These are phyloP conservation scores for Hemiprocne comata DNA, from an alignment of 2,113 vertebrate species.

Conservation along the genomic window DNA sequence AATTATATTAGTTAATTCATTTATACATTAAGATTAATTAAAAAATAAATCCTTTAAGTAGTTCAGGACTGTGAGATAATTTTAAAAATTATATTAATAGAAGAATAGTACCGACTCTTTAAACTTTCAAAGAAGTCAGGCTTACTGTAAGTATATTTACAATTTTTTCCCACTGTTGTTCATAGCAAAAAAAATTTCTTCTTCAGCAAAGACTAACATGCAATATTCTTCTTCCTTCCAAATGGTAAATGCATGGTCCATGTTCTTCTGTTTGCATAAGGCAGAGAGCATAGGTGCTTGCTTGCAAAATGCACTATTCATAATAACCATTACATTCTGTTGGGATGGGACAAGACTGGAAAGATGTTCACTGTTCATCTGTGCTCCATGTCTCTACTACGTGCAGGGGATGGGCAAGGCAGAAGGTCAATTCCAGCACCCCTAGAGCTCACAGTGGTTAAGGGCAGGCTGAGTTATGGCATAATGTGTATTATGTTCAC, in stretches of 20 bases:
- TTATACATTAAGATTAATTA: conserved; percentile 1
- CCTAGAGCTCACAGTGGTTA: not conserved
- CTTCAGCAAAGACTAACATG: not conserved
- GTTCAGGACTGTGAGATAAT: not conserved
- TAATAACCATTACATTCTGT: not conserved
- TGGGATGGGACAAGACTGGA: not conserved
- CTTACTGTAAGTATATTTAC: not conserved
- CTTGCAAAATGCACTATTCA: not conserved
- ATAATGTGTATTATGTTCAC: rapidly evolving
- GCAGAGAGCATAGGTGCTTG: not conserved
- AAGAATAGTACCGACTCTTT: not conserved
- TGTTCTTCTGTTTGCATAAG: not conserved
- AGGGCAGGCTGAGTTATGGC: not conserved
- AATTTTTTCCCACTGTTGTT: not conserved
- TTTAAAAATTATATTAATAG: not conserved
- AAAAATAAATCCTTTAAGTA: not conserved
- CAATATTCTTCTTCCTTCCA: not conserved
- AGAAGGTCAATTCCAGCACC: not conserved
- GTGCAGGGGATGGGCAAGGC: not conserved
- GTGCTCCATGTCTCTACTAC: not conserved
- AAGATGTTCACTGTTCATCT: not conserved
- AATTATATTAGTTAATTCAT: conserved; percentile 24
- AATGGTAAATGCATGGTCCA: not conserved
- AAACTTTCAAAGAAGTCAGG: not conserved
- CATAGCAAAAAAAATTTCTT: not conserved